Conservation (phyloP, 2,888 invertebrate genomes). For the Heliconius cydno region DNA sequence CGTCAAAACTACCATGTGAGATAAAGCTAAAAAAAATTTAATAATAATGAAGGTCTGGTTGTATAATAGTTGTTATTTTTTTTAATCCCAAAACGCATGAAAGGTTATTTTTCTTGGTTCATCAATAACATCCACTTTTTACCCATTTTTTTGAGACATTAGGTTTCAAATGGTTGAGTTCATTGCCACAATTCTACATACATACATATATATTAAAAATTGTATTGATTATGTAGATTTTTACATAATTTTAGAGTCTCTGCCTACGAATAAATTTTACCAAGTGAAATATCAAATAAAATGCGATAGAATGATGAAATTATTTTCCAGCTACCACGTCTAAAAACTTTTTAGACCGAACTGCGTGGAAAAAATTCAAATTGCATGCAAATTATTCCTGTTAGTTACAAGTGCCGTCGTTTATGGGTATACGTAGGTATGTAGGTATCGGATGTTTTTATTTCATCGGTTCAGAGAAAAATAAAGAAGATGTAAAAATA, state of each 20-base stretch:
- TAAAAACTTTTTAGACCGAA: constrained; percentile 27
- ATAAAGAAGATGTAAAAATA: background rate
- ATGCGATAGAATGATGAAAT: constrained; percentile 6
- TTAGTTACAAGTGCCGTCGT: constrained; percentile 23
- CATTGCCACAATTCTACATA: background rate
- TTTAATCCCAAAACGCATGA: too few species aligned
- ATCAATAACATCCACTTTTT: background rate
- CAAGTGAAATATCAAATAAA: constrained; percentile 15
- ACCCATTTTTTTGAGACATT: too few species aligned
- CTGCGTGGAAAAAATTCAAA: constrained; percentile 31
- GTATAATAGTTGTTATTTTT: too few species aligned
- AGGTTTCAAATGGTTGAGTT: too few species aligned
- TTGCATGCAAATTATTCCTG: constrained; percentile 30
- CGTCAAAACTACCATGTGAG: too few species aligned
- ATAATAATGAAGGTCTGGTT: too few species aligned
- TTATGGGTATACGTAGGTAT: background rate
- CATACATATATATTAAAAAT: background rate
- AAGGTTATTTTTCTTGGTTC: background rate
- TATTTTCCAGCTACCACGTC: constrained; percentile 16
- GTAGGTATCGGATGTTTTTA: constrained; percentile 1
- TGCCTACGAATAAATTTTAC: background rate
- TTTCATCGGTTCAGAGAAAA: background rate
- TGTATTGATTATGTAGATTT: background rate
- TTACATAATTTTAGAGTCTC: background rate
- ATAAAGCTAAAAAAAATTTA: too few species aligned